phyloP scores from a whole-genome alignment of 2,888 invertebrate genomes.

The Petrolisthes cinctipes region DNA sequence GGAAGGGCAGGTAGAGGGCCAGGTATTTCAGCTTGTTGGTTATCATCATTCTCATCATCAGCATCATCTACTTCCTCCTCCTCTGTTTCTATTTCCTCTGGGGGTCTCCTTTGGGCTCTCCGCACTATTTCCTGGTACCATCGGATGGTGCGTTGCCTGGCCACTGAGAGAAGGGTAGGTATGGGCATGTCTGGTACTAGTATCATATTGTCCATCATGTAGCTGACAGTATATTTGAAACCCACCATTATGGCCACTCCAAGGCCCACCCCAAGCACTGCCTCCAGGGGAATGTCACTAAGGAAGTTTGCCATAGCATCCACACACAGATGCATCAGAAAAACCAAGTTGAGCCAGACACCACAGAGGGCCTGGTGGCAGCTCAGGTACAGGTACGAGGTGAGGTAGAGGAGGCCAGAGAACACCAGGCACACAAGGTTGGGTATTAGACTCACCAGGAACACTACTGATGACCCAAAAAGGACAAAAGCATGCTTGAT shows the following conservation, averaged over 20 bases:
- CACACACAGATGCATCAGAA: not conserved
- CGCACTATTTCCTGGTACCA: constrained; percentile 44
- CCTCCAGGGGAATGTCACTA: constrained; percentile 50
- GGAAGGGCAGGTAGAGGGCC: constrained; percentile 24
- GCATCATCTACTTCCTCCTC: constrained; percentile 53
- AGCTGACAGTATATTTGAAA: constrained; percentile 39
- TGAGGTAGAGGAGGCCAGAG: constrained; percentile 34
- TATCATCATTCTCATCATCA: constrained; percentile 59
- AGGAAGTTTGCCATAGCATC: constrained; percentile 38
- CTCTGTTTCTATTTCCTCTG: constrained; percentile 50
- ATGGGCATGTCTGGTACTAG: constrained; percentile 53
- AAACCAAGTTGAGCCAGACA: constrained; percentile 9
- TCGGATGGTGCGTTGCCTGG: constrained; percentile 36
- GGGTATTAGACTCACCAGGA: constrained; percentile 48
- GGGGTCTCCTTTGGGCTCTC: constrained; percentile 29
- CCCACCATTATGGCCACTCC: constrained; percentile 42
- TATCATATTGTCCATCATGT: constrained; percentile 59
- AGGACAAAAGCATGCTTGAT: constrained; percentile 52
- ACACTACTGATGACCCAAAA: constrained; percentile 59
- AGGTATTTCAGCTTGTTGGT: constrained; percentile 58
- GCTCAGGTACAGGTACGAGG: constrained; percentile 35
- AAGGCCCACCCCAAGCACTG: constrained; percentile 41
- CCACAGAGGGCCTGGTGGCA: constrained; percentile 32
- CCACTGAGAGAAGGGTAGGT: constrained; percentile 23
- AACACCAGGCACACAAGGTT: constrained; percentile 51